Percentiles rank a stretch among this genome's conserved stretches.
Evolutionary conservation across 2,113 vertebrate species (phyloP).

Genomic region (Circaetus gallicus): DNA sequence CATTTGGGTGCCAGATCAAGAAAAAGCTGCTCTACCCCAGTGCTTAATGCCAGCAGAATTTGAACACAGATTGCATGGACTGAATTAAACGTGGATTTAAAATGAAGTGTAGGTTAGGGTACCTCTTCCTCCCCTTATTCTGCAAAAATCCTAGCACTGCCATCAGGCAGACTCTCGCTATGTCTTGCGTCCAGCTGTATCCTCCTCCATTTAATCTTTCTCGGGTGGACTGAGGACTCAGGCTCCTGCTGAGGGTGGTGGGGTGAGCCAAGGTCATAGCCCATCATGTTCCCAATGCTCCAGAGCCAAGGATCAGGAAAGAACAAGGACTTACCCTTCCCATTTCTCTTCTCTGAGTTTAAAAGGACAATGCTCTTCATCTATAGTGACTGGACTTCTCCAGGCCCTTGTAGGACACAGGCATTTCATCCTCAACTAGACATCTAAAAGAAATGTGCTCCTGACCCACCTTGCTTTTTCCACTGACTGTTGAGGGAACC

Average conservation of each 20-base stretch:
- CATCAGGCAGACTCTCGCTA: neutral
- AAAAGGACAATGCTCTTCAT: accelerated
- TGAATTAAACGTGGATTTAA: accelerated
- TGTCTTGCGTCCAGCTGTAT: accelerated
- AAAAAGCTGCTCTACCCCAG: neutral
- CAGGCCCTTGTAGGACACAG: neutral
- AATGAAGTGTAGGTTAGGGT: neutral
- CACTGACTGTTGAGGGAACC: neutral
- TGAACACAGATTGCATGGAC: accelerated
- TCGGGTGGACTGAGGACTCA: neutral
- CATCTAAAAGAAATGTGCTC: accelerated
- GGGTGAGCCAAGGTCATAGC: accelerated
- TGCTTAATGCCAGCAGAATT: neutral
- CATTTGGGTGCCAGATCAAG: neutral
- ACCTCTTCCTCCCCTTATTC: neutral
- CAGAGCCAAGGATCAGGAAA: neutral
- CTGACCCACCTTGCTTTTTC: accelerated
- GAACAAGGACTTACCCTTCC: accelerated
- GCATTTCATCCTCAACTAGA: neutral
- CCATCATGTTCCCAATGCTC: neutral
- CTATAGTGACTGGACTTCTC: neutral
- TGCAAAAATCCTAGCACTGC: neutral
- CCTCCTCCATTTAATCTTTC: neutral
- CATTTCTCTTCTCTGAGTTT: neutral
- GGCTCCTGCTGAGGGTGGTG: neutral